These are phyloP conservation scores for Falco punctatus DNA, from an alignment of 2,113 vertebrate genomes.

Conservation along the genomic window DNA sequence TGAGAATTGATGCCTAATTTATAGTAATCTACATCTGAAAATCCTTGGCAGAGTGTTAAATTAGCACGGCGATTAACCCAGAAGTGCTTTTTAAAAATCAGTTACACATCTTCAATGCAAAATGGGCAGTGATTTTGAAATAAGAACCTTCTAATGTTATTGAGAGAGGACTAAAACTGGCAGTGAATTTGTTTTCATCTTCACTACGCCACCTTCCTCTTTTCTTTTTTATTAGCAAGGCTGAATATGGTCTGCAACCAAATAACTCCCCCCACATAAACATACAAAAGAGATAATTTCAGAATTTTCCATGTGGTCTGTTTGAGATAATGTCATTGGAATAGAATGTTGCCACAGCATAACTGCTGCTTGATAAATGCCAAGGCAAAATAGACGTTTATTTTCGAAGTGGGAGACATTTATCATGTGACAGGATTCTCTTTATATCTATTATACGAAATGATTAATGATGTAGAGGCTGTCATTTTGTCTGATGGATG, in stretches of 20 bases:
- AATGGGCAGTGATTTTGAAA: background rate
- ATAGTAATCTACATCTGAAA: background rate
- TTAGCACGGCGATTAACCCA: background rate
- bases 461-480: constrained; percentile 66
- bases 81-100: constrained; percentile 17
- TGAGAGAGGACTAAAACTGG: background rate
- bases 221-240: background rate
- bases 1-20: background rate
- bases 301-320: constrained; percentile 15
- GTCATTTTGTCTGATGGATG: constrained; percentile 66
- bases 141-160: background rate
- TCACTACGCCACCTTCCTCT: background rate
- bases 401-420: constrained; percentile 66
- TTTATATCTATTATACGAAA: constrained; percentile 65
- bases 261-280: background rate
- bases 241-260: background rate
- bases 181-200: constrained; percentile 36
- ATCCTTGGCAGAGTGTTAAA: background rate
- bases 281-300: constrained; percentile 14
- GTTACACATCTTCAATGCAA: background rate
- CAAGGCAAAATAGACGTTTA: constrained; percentile 64
- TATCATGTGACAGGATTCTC: constrained; percentile 60
- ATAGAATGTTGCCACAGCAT: constrained; percentile 9
- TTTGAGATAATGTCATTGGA: constrained; percentile 60
- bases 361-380: constrained; percentile 67